A percentile compares a stretch with the other conserved stretches of the same genome.
These are phyloP conservation scores for Trematomus loennbergii DNA, from an alignment of 2,113 vertebrate genomes.

Conservation along the genomic window DNA sequence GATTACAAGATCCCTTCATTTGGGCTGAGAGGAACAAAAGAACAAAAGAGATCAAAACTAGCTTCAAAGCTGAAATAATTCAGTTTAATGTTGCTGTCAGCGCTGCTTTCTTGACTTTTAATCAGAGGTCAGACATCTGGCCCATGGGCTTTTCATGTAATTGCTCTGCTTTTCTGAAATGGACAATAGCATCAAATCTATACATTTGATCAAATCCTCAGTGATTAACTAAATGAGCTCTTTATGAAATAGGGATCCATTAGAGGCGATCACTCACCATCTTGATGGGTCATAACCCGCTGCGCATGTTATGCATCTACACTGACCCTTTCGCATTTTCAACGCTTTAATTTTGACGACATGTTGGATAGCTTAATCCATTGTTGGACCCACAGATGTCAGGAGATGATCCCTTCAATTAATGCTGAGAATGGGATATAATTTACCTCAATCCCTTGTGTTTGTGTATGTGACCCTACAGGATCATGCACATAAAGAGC, in stretches of 20 bases:
- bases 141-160: conserved; percentile 39
- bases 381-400: conserved; percentile 35
- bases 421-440: conserved; percentile 8
- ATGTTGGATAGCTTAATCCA: not conserved
- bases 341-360: conserved; percentile 18
- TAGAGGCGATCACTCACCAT: conserved; percentile 48
- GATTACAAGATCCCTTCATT: conserved; percentile 56
- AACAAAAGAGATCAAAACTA: conserved; percentile 38
- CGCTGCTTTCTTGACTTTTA: conserved; percentile 38
- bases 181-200: conserved; percentile 55
- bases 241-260: conserved; percentile 58
- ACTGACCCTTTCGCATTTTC: conserved; percentile 22
- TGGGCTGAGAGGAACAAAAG: conserved; percentile 2
- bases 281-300: conserved; percentile 11
- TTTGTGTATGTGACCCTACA: not conserved
- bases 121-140: conserved; percentile 52
- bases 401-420: conserved; percentile 43
- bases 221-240: conserved; percentile 65
- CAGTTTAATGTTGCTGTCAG: conserved; percentile 37
- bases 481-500: not conserved
- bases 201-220: conserved; percentile 53
- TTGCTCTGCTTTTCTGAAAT: conserved; percentile 43
- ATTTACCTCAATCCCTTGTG: not conserved
- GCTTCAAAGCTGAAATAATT: conserved; percentile 19
- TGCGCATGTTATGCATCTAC: not conserved